Base-by-base conservation (phyloP, 2,113 vertebrate genomes). In the Cnemophilus loriae region DNA sequence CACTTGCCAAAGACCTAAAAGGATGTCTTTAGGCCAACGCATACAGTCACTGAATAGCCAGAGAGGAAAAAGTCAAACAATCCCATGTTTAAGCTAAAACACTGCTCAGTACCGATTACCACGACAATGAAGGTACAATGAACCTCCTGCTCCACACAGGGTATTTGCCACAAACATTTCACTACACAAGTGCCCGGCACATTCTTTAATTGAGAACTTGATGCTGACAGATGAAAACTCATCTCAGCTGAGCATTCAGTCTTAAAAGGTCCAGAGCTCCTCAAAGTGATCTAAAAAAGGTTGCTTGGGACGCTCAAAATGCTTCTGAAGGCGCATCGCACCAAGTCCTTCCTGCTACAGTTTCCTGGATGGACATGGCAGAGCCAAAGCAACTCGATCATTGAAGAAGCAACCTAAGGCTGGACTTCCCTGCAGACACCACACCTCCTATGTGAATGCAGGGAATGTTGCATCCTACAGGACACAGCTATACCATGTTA, bases 251-350 rank as follows among this genome's bases (percentile, higher is more conserved):
- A 78, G 19, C 5, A 15, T 30, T 88, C 44, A 81, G 32, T 53
- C 61, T 92, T 75, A 53, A 39, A 80, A 94, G 27, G 32, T 82
- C 46, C 56, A 82, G 41, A 95, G n/a, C 41, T 89, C 74, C 57
- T 71, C 32, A 44, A 32, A 91, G 30, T 30, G 11, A 33, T 56
- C 57, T 81, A 78, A 84, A 89, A 89, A 86, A 53, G 1, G 16
- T 44, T 53, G 42, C 37, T 61, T 68, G 33, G 13, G 28, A 52
- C 79, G 37, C 52, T 92, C 47, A 81, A 59, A 92, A 49, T 28
- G 24, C 44, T 80, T 49, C 73, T 70, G 68, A 68, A 92, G 56
- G 35, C 0, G 0, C n/a, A n/a, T 13, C 0, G 0, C 27, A 61
- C 21, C 1, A 30, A 55, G 13, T 74, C 76, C 33, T 46, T 61